These are phyloP conservation scores for Acrossocheilus wenchowensis DNA, from an alignment of 2,797 vertebrate species.

Conservation along the genomic window DNA sequence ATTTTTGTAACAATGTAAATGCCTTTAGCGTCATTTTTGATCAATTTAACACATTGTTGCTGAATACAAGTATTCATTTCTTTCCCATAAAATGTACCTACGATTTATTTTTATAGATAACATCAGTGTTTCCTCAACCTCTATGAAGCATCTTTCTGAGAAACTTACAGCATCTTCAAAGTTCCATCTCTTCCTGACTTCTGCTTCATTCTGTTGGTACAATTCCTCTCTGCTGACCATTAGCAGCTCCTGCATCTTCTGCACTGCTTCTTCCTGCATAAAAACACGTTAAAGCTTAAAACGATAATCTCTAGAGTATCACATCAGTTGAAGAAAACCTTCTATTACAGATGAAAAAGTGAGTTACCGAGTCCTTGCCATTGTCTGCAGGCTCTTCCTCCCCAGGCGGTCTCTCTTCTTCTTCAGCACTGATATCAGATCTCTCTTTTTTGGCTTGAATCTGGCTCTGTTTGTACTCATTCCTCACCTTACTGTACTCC, in stretches of 20 bases:
- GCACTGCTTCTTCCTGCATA: constrained; percentile 77
- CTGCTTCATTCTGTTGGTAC: constrained; percentile 80
- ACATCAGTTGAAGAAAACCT: background rate
- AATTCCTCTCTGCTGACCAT: constrained; percentile 77
- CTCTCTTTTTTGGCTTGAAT: constrained; percentile 77
- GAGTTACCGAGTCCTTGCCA: constrained; percentile 67
- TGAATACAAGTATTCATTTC: background rate
- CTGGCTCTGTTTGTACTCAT: constrained; percentile 75
- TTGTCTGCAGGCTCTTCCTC: constrained; percentile 79
- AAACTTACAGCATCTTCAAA: constrained; percentile 82
- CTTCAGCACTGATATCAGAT: constrained; percentile 66
- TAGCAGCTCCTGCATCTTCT: constrained; percentile 81
- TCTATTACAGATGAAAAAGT: background rate
- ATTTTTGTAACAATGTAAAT: background rate
- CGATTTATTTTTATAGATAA: background rate
- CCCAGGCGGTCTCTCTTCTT: constrained; percentile 79
- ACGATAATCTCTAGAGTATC: background rate
- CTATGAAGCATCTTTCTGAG: background rate
- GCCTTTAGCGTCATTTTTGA: too few relatives aligned
- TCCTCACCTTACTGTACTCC: constrained; percentile 79
- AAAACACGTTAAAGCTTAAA: constrained; percentile 4
- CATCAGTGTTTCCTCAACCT: background rate
- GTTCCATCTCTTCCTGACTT: constrained; percentile 84
- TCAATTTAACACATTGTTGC: background rate
- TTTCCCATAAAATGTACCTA: background rate